Evolutionary conservation across 2,113 vertebrate species (phyloP).

Genomic region (Scomber scombrus): DNA sequence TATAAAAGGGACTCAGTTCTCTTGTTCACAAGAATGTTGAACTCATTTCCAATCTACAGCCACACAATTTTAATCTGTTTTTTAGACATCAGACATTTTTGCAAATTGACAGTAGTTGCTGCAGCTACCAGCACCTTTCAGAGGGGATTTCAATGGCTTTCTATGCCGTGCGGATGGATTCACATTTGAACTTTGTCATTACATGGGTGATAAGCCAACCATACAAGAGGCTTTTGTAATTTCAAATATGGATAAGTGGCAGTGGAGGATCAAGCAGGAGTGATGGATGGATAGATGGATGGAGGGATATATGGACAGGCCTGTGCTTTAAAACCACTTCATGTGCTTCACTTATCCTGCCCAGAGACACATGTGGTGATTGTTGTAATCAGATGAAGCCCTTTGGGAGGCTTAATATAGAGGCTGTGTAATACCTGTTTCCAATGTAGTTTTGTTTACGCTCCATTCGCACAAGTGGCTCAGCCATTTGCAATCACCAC

Average conservation of each 20-base stretch:
- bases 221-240: conserved; percentile 79
- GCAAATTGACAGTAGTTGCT: conserved; percentile 57
- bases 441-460: conserved; percentile 75
- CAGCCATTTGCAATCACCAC: conserved; percentile 63
- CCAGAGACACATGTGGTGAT: conserved; percentile 64
- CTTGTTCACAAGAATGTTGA: conserved; percentile 20
- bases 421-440: conserved; percentile 73
- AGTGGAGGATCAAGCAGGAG: conserved; percentile 71
- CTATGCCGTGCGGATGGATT: conserved; percentile 69
- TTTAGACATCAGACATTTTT: conserved; percentile 52
- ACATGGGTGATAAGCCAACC: conserved; percentile 76
- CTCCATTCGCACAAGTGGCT: conserved; percentile 71
- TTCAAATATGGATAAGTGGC: conserved; percentile 81
- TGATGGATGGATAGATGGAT: conserved; percentile 64
- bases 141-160: conserved; percentile 75
- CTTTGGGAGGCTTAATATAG: conserved; percentile 62
- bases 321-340: conserved; percentile 79
- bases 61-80: conserved; percentile 38
- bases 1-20: conserved; percentile 41
- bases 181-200: conserved; percentile 84
- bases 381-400: conserved; percentile 78
- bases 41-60: conserved; percentile 43
- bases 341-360: conserved; percentile 69
- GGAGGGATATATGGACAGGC: conserved; percentile 60
- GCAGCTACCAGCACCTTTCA: conserved; percentile 43